Percentiles rank a stretch among this genome's conserved stretches.
phyloP scores from a whole-genome alignment of 2,888 invertebrate species.

The Torymus aiolomorphi region DNA sequence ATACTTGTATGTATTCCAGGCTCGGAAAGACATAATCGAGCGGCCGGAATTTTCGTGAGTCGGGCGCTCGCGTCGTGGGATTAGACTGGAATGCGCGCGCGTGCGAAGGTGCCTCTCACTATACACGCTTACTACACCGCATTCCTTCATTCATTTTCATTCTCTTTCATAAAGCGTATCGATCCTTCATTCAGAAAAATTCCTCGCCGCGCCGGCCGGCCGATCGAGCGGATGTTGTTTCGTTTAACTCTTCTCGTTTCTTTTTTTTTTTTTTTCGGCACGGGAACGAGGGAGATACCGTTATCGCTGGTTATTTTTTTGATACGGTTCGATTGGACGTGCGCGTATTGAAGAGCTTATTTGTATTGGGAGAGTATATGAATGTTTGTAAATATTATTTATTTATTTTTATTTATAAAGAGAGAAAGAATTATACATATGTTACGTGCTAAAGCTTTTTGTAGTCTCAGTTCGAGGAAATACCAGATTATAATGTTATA shows the following conservation, averaged over 20 bases:
- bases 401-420: no score
- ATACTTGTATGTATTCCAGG: slow-evolving; percentile 11
- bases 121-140: slow-evolving; percentile 33
- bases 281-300: no score
- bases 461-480: no score
- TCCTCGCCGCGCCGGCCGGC: slow-evolving; percentile 1
- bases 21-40: slow-evolving; percentile 39
- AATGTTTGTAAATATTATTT: no score
- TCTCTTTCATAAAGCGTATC: slow-evolving; percentile 54
- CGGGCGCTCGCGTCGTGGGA: slow-evolving; percentile 59
- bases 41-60: slow-evolving; percentile 57
- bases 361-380: no score
- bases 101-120: slow-evolving; percentile 57
- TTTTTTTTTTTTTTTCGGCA: slow-evolving; percentile 1
- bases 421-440: no score
- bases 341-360: no score
- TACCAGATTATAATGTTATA: no score
- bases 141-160: slow-evolving; percentile 55
- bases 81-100: slow-evolving; percentile 72
- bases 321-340: no score
- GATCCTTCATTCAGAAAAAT: slow-evolving; percentile 47
- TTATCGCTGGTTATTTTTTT: no score
- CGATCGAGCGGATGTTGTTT: not conserved
- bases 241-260: not conserved
- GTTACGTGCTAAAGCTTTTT: no score